Base-by-base conservation (phyloP, 2,888 invertebrate species). In the Andrena fulva region DNA sequence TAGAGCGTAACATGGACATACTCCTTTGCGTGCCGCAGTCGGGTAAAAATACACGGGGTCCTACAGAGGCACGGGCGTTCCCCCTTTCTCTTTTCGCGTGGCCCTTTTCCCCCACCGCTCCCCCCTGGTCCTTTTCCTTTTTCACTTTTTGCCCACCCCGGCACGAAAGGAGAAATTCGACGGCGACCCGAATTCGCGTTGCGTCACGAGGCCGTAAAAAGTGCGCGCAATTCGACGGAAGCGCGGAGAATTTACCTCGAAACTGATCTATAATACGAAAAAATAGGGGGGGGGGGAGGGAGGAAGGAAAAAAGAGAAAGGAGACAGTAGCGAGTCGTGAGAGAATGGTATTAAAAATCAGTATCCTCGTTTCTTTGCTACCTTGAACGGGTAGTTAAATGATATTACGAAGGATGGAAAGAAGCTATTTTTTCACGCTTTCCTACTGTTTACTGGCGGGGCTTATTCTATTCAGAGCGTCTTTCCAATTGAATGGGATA, bases 1-100 rank as follows among this genome's bases (percentile, higher is more conserved):
- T 20, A 20, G 20, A 20, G 20, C 20, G 20, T 20, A 20, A 20
- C 20, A 20, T 20, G 20, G 20, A 20, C 20, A 20, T 20, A 20
- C 20, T 20, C 20, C 20, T 20, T 20, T 20, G 20, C 20, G 20
- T 20, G 20, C 20, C 20, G 20, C 20, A 20, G 20, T 20, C 20
- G 20, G 20, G 20, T 20, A 20, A 20, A 33, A 27, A 24, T 54
- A 16, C 24, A 10, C 8, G 12, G 12, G 3, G 27, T 42, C 42
- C 42, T n/a, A 48, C 8, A 31, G 1, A 54, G 52, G 20, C 54
- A 52, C 56, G 68, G 59, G 27, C 63, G 79, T 42, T 63, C 64
- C 80, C 71, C 84, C 84, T 86, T 86, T 87, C 87, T 82, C 81
- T 84, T 87, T 84, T 72, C 70, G 77, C 74, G 27, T 12, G 72